Percentiles rank a stretch among this genome's conserved stretches.
Evolutionary conservation across 2,888 invertebrate species (phyloP).

Genomic region (Scelioninae gen. 1): DNA sequence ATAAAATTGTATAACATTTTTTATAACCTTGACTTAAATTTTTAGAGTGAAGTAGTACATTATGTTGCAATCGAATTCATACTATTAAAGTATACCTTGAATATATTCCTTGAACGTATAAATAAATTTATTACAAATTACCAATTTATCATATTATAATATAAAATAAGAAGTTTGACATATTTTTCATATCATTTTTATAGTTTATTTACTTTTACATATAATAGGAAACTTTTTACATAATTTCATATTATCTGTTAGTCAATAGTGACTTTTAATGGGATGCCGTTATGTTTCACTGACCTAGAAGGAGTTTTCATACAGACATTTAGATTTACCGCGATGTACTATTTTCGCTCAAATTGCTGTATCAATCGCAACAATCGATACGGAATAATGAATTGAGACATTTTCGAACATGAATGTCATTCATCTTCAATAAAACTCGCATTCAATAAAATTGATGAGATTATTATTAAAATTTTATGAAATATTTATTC

Average conservation of each 20-base stretch:
- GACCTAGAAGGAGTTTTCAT: slow-evolving; percentile 1
- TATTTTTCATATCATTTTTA: background rate
- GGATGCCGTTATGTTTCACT: slow-evolving; percentile 12
- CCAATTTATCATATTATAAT: background rate
- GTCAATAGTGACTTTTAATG: slow-evolving; percentile 9
- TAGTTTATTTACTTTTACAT: background rate
- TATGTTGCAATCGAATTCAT: no score
- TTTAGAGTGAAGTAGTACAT: no score
- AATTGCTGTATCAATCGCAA: background rate
- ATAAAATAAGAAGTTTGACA: background rate
- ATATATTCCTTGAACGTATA: no score
- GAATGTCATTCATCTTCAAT: no score
- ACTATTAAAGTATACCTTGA: no score
- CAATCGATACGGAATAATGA: background rate
- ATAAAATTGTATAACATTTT: no score
- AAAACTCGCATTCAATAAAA: no score
- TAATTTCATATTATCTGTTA: slow-evolving; percentile 5
- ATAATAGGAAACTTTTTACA: background rate
- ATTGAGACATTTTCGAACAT: slow-evolving; percentile 13
- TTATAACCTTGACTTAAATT: no score
- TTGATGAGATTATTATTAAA: no score
- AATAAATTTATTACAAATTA: no score
- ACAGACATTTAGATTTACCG: background rate
- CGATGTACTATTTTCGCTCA: slow-evolving; percentile 7
- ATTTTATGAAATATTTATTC: no score